phyloP scores from a whole-genome alignment of 2,888 invertebrate species.

The Argyresthia goedartella region DNA sequence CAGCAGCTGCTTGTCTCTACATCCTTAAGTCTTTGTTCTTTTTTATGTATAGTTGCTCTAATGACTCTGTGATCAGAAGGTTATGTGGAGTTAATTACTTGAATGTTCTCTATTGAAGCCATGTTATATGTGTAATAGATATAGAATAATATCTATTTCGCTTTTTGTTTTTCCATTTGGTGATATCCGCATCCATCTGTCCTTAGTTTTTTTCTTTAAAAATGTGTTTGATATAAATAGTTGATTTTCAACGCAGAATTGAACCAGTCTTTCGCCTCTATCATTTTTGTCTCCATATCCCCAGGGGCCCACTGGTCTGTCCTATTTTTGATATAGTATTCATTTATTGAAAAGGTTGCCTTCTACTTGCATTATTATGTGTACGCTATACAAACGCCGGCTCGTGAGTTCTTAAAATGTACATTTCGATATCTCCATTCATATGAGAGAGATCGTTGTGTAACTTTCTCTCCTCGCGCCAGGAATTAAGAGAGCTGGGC shows the following conservation, averaged over 20 bases:
- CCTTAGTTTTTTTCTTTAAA: neutral
- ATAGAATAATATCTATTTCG: neutral
- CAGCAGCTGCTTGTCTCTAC: neutral
- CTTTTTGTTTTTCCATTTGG: conserved; percentile 8
- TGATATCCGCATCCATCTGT: conserved; percentile 10
- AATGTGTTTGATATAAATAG: neutral
- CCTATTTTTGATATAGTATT: no score
- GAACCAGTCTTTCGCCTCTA: neutral
- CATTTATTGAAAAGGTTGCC: no score
- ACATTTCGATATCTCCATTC: no score
- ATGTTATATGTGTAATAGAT: neutral
- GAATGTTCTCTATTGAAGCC: neutral
- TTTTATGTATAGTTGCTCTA: neutral
- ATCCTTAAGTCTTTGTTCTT: neutral
- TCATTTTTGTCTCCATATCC: neutral
- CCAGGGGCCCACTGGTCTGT: neutral
- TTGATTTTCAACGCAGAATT: neutral
- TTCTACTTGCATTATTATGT: no score
- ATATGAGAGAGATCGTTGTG: no score
- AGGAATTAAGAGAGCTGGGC: no score
- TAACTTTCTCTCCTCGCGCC: no score
- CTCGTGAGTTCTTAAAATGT: no score
- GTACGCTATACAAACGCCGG: no score
- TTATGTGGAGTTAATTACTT: neutral
- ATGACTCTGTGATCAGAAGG: neutral